phyloP scores from a whole-genome alignment of 1,140 invertebrate species.

The Atopsyche davidsoni region DNA sequence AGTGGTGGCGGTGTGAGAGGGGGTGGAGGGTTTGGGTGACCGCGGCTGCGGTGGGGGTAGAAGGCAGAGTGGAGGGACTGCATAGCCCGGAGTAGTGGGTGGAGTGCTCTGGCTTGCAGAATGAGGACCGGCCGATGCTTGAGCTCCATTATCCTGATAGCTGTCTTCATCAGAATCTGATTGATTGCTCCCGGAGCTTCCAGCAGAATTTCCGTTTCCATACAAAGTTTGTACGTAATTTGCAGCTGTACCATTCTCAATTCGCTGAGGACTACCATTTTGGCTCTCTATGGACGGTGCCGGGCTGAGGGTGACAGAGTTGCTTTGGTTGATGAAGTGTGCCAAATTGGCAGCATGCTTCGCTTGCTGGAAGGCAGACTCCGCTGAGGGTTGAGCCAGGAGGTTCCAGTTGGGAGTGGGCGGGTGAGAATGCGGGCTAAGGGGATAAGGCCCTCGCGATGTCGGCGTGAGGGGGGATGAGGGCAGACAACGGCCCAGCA shows the following conservation, averaged over 20 bases:
- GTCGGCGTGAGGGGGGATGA: conserved; percentile 80
- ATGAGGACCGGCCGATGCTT: conserved; percentile 38
- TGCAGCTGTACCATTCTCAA: conserved; percentile 71
- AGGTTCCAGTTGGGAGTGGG: conserved; percentile 71
- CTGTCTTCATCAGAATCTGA: conserved; percentile 72
- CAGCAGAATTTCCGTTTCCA: conserved; percentile 24
- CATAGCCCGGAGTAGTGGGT: conserved; percentile 55
- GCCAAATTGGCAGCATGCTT: conserved; percentile 56
- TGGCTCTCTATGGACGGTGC: conserved; percentile 84
- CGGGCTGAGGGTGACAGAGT: conserved; percentile 83
- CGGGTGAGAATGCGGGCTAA: conserved; percentile 69
- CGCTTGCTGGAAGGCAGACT: conserved; percentile 55
- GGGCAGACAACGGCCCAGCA: conserved; percentile 68
- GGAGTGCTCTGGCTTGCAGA: conserved; percentile 47
- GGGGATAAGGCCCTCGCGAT: conserved; percentile 66
- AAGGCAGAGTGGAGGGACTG: conserved; percentile 39
- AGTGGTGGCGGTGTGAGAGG: conserved; percentile 41
- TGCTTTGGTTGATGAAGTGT: conserved; percentile 60
- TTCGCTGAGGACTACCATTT: conserved; percentile 74
- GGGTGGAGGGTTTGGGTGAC: conserved; percentile 38
- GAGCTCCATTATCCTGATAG: conserved; percentile 34
- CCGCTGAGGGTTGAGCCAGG: conserved; percentile 51
- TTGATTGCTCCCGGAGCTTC: conserved; percentile 61
- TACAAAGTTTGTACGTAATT: conserved; percentile 69
- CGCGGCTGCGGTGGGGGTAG: conserved; percentile 40